Conservation (phyloP, 2,113 vertebrate genomes). For the Etheostoma cragini region DNA sequence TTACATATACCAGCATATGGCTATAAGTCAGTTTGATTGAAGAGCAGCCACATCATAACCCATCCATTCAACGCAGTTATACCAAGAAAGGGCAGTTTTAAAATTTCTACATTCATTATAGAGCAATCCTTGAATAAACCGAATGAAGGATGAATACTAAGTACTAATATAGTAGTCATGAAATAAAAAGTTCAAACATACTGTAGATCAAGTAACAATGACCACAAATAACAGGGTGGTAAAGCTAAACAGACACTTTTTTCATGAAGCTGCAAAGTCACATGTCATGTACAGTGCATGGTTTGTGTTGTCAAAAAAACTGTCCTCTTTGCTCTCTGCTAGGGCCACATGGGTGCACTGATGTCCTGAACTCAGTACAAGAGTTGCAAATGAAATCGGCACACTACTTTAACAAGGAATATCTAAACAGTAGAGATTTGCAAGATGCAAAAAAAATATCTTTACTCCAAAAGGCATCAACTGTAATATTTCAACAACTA, state of each 20-base stretch:
- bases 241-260: conserved; percentile 3
- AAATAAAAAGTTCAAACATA: neutral
- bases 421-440: neutral
- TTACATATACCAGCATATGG: conserved; percentile 16
- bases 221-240: neutral
- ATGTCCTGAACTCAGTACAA: neutral
- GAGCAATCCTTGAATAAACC: neutral
- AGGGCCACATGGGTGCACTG: neutral
- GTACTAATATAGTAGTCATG: neutral
- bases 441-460: neutral
- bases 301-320: conserved; percentile 7
- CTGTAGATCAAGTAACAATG: conserved; percentile 6
- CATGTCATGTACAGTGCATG: neutral
- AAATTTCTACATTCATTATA: neutral
- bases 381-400: neutral
- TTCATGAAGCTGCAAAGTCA: conserved; percentile 23
- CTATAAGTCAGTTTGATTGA: conserved; percentile 41
- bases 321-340: neutral
- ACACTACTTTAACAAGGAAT: neutral
- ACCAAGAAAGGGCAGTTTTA: neutral
- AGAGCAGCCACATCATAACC: conserved; percentile 5
- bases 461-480: neutral
- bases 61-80: conserved; percentile 24
- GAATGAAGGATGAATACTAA: neutral
- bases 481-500: neutral